Evolutionary conservation across 23 tunicate genomes (phyloP).

Genomic region (Oikopleura dioica): DNA sequence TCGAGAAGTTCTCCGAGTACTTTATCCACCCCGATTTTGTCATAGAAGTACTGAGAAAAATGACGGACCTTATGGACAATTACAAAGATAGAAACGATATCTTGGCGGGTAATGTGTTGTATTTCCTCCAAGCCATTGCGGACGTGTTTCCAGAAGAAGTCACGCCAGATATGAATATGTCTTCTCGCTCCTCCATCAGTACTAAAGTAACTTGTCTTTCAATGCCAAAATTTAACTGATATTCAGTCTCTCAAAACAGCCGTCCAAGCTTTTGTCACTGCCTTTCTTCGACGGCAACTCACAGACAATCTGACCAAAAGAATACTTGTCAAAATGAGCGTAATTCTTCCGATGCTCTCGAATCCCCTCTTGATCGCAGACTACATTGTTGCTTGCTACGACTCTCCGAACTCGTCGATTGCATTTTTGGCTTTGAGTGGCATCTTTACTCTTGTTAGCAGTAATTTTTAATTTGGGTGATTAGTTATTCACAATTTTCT

Average conservation of each 20-base stretch:
- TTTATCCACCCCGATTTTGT: neutral
- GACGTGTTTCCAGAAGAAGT: neutral
- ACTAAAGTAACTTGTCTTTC: neutral
- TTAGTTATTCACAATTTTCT: neutral
- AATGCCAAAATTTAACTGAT: neutral
- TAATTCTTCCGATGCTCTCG: neutral
- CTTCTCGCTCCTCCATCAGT: too few relatives aligned
- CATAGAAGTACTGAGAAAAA: neutral
- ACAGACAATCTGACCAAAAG: neutral
- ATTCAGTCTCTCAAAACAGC: neutral
- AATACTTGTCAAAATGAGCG: neutral
- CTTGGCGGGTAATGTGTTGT: neutral
- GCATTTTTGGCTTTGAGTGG: neutral
- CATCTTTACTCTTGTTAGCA: neutral
- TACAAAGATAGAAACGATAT: neutral
- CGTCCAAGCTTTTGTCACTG: neutral
- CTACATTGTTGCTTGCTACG: neutral
- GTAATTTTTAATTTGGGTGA: neutral
- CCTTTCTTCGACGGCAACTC: neutral
- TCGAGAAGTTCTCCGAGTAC: neutral
- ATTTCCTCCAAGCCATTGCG: neutral
- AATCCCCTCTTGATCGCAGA: neutral
- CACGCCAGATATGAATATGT: too few relatives aligned
- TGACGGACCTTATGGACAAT: neutral
- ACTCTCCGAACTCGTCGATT: neutral